Evolutionary conservation across 2,888 invertebrate genomes (phyloP).

Genomic region (Orchestes rusci): DNA sequence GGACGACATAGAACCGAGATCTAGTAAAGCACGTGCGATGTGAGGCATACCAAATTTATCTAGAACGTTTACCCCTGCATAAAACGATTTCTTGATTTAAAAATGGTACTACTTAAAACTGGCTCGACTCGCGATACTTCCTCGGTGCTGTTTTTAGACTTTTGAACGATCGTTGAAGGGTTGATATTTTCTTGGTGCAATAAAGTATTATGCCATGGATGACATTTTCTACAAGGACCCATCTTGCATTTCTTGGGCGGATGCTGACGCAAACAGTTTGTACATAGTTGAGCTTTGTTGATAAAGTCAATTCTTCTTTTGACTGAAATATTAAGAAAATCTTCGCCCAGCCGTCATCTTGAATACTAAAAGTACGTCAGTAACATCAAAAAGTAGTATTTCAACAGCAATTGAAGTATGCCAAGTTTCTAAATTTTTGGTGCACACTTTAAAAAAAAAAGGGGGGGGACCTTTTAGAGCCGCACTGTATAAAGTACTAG

Average conservation of each 20-base stretch:
- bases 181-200: not conserved
- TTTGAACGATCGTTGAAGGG: not conserved
- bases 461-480: too few relatives aligned
- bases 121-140: not conserved
- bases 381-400: too few relatives aligned
- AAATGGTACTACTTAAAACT: not conserved
- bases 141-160: not conserved
- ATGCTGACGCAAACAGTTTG: constrained; percentile 1
- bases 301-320: not conserved
- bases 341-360: too few relatives aligned
- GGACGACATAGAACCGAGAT: not conserved
- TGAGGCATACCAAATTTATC: constrained; percentile 3
- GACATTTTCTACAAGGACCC: constrained; percentile 3
- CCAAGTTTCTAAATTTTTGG: too few relatives aligned
- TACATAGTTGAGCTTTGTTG: not conserved
- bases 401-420: too few relatives aligned
- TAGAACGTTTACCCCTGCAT: not conserved
- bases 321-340: not conserved
- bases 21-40: constrained; percentile 3
- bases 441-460: too few relatives aligned
- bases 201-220: constrained; percentile 5
- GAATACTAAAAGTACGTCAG: too few relatives aligned
- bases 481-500: too few relatives aligned
- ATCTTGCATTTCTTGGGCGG: constrained; percentile 2
- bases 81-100: not conserved